A percentile compares a stretch with the other conserved stretches of the same genome.
Evolutionary conservation across 1,140 invertebrate genomes (phyloP).

Genomic region (Eufriesea mexicana): DNA sequence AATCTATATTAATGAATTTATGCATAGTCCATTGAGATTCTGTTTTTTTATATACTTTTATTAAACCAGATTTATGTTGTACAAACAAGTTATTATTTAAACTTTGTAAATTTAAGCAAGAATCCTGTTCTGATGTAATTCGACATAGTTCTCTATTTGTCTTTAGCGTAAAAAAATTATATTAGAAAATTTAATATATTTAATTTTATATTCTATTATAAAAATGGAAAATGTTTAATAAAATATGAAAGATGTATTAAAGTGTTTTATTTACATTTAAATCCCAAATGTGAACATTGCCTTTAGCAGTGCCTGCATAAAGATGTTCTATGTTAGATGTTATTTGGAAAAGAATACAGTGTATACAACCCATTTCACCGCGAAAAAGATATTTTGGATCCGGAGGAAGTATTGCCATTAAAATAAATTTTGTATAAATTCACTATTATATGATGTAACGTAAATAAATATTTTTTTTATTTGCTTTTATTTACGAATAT

Average conservation of each 20-base stretch:
- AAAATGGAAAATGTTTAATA: neutral
- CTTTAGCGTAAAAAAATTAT: conserved; percentile 76
- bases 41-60: conserved; percentile 86
- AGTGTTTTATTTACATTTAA: conserved; percentile 83
- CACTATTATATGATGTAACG: neutral
- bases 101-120: conserved; percentile 83
- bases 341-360: conserved; percentile 85
- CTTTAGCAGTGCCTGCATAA: conserved; percentile 86
- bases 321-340: conserved; percentile 84
- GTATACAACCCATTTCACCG: conserved; percentile 86
- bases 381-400: conserved; percentile 87
- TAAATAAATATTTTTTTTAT: neutral
- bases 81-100: conserved; percentile 84
- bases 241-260: neutral
- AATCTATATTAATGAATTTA: conserved; percentile 83
- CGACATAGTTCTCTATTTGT: conserved; percentile 85
- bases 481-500: neutral
- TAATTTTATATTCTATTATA: neutral
- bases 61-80: conserved; percentile 87
- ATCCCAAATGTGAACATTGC: conserved; percentile 88
- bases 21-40: conserved; percentile 84
- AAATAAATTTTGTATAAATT: conserved; percentile 16
- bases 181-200: conserved; percentile 14
- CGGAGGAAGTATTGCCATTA: conserved; percentile 84
- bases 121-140: conserved; percentile 83